Evolutionary conservation across 2,113 vertebrate genomes (phyloP), one percentile per base, ranked within the genome.

Genomic region (Tachysurus fulvidraco): DNA sequence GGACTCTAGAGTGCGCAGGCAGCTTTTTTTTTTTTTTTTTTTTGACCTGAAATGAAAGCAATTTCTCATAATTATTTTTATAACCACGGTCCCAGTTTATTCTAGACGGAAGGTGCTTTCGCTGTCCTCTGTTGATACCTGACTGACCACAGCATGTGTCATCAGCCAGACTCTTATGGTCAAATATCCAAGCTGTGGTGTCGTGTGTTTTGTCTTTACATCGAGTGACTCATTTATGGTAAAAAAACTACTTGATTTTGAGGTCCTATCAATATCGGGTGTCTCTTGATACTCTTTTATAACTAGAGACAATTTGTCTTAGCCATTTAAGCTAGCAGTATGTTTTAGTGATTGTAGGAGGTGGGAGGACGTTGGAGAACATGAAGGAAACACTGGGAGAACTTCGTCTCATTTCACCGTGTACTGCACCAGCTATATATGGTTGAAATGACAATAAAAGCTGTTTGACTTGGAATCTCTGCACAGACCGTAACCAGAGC

Each of bases 21-120:
- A 23, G 52, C 57, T 54, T 13, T 65, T 28, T 65, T 13, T 62
- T 23, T 60, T 6, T 60, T 62, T 62, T 25, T 87, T 71, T 67
- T 87, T 87, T 83, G 59, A 16, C 12, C 86, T 64, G 76, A 57
- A 83, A 74, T 81, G 17, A 83, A 81, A 90, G 79, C 81, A 86
- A 79, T 77, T 44, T 69, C 16, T 1, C 21, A 30, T 86, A 81
- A 84, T 89, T 87, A 41, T 86, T 83, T 87, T 60, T 71, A 67
- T 74, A 57, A 54, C 13, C 44, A 12, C 36, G 50, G 54, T 73
- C 25, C 25, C 28, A 21, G 46, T 65, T 89, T 23, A 89, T 89
- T 88, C 80, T 74, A 41, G 74, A 78, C 74, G 50, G 64, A 84
- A 83, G 44, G 52, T 69, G 57, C 65, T 62, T 16, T 65, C 21